phyloP scores from a whole-genome alignment of 2,113 vertebrate species.

The Gymnogyps californianus region DNA sequence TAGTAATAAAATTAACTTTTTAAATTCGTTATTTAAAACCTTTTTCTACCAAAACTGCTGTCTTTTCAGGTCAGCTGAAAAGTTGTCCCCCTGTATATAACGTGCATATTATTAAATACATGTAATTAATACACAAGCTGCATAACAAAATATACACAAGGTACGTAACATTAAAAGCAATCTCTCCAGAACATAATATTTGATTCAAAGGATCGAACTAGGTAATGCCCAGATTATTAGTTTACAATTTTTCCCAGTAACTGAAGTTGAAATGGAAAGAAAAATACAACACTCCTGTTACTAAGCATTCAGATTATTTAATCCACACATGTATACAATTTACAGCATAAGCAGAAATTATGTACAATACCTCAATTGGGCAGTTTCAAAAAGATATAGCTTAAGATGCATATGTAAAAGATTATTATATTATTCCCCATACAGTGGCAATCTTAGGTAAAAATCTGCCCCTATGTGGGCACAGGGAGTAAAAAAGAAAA shows the following conservation, averaged over 20 bases:
- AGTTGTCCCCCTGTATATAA: background rate
- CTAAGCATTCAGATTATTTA: background rate
- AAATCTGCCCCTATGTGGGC: background rate
- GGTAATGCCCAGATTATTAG: background rate
- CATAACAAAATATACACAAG: background rate
- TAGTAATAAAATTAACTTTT: background rate
- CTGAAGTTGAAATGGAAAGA: background rate
- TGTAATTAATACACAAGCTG: background rate
- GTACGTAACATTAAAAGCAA: background rate
- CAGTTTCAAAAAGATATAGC: background rate
- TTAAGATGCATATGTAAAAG: background rate
- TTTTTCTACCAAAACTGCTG: background rate
- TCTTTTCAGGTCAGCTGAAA: background rate
- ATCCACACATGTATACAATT: background rate
- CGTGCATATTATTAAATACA: background rate
- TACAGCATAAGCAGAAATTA: background rate
- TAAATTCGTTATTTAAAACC: background rate
- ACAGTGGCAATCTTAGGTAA: background rate
- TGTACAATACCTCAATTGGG: background rate
- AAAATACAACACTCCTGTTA: background rate
- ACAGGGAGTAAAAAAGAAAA: background rate
- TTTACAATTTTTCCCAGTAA: background rate
- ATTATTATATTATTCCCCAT: background rate
- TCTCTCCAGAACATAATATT: background rate
- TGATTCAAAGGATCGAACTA: background rate